Base-by-base conservation (phyloP, 2,113 vertebrate genomes). In the Ovibos moschatus region DNA sequence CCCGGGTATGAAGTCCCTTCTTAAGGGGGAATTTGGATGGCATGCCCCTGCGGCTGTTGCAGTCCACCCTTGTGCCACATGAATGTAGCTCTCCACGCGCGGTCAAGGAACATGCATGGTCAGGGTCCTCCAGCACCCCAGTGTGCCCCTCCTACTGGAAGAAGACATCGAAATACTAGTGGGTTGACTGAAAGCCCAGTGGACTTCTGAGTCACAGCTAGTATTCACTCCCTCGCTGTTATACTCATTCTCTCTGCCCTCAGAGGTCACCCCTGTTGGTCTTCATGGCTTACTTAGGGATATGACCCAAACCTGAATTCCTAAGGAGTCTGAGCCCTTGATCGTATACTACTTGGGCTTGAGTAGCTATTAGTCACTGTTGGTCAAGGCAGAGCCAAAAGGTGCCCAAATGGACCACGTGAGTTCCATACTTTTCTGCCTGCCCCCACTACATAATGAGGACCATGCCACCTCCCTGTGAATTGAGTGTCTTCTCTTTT, bases 381-480 rank as follows among this genome's bases (percentile, higher is more conserved):
- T 43, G 27, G 8, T 90, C 50, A 57, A 62, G 40, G 67, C 2
- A n/a, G 28, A 43, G 23, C 58, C 62, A 6, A 21, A 23, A 53
- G 5, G 15, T 2, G 23, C 43, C 27, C 12, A 14, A 23, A 17
- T 50, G 7, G 10, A 21, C 40, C 43, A 71, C 0, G 3, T 2
- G 40, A 55, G 6, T 53, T 40, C 16, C 33, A 27, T 7, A 40
- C 58, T 74, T 71, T 55, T 28, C 50, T 81, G 6, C 14, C 79
- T 21, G 57, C 3, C 11, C n/a, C 17, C 14, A 25, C 7, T 13
- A 11, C 11, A 6, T 28, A 19, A 76, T 3, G 3, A 55, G 55
- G 40, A 33, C 30, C 21, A 7, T 14, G 4, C 28, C 47, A 2
- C 28, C 86, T 36, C 17, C 23, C 57, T 7, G 4, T 81, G n/a